Base-by-base conservation (phyloP, 2,113 vertebrate genomes). In the Microtus pennsylvanicus region DNA sequence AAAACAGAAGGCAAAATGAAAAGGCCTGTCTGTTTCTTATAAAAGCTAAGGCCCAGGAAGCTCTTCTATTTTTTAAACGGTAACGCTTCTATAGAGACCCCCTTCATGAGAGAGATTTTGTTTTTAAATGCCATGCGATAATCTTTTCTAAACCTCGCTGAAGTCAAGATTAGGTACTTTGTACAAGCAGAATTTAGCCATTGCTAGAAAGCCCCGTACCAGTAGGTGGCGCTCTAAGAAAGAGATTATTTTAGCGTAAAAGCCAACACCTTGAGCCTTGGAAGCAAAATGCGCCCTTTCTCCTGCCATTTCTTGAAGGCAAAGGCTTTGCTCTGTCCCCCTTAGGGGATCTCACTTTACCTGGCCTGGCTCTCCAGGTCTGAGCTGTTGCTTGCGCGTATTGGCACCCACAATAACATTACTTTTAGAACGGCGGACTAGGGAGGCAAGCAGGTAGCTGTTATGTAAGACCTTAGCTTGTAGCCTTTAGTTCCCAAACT, bases 201-300 rank as follows among this genome's bases (percentile, higher is more conserved):
- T 42, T 50, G 80, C 42, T 50, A 70, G 38, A 82, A 93, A 94
- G 12, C 6, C 10, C 21, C 85, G 65, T 1, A 61, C n/a, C 97
- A 89, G 83, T 88, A 97, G 97, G 94, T 97, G 97, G 97, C 74
- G 28, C 96, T 96, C 63, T 86, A 86, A 94, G 97, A 97, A 96
- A 83, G 80, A 65, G 75, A 69, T 86, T 89, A 7, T 38, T 24
- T 7, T 33, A 13, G 1, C 0, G 16, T 38, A 55, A 19, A 14
- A 33, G 0, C 61, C 42, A 14, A 61, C 42, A 47, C 12, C 75
- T 38, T 88, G 10, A 26, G 50, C 24, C 47, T 24, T 52, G 47
- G 52, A 87, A 80, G 85, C 87, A 76, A 90, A 91, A 70, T 28
- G 17, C 24, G 21, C 58, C 58, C 58, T 90, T 87, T 45, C n/a